These are phyloP conservation scores for Sibirionetta formosa DNA, from an alignment of 2,797 vertebrate species.

Conservation along the genomic window DNA sequence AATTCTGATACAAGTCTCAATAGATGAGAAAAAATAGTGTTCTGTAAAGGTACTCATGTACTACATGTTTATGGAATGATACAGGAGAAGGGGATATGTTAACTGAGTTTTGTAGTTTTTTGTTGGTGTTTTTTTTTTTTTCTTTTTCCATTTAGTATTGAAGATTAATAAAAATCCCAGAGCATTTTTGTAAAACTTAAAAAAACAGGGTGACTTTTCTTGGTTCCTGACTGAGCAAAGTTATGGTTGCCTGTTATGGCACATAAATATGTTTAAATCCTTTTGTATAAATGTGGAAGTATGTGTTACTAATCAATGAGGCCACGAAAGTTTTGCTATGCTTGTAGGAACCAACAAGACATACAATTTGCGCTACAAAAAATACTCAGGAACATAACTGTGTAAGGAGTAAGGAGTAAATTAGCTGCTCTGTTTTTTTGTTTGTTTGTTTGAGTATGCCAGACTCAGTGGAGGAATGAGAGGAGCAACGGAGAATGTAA, in stretches of 20 bases:
- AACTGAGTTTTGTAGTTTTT: neutral
- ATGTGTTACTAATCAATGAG: neutral
- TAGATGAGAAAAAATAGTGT: neutral
- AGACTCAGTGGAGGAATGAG: neutral
- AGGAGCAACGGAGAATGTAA: neutral
- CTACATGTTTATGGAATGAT: neutral
- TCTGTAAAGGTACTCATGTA: neutral
- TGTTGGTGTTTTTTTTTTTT: too few relatives aligned
- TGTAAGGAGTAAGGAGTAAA: neutral
- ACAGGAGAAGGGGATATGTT: neutral
- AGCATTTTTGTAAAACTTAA: neutral
- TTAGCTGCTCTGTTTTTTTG: neutral
- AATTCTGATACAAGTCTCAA: neutral
- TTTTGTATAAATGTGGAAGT: neutral
- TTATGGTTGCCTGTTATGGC: neutral
- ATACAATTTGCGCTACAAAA: neutral
- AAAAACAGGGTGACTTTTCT: neutral
- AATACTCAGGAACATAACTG: neutral
- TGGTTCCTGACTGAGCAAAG: neutral
- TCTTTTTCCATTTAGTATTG: neutral
- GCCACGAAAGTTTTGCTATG: neutral
- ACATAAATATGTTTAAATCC: neutral
- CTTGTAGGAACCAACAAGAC: neutral
- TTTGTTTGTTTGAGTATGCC: neutral
- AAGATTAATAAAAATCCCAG: neutral